A percentile compares a stretch with the other conserved stretches of the same genome.
Conservation (phyloP, 2,797 vertebrate genomes). For the Alauda arvensis region DNA sequence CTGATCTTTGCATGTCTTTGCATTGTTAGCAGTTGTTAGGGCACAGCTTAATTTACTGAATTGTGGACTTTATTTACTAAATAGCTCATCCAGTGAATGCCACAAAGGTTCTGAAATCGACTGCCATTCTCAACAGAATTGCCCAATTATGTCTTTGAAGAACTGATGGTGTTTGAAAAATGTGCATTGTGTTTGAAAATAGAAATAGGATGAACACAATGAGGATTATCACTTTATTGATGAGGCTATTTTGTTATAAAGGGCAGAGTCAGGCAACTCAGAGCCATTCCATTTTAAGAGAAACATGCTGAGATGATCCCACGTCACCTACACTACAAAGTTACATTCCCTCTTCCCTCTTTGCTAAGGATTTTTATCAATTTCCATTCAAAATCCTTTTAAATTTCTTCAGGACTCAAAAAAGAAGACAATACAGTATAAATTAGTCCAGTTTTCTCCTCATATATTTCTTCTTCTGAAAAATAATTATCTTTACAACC, state of each 20-base stretch:
- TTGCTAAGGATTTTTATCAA: background rate
- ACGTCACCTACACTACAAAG: background rate
- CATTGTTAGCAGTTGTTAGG: background rate
- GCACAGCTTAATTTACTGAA: background rate
- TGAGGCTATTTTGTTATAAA: background rate
- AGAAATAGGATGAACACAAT: background rate
- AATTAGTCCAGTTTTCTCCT: background rate
- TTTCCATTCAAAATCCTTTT: background rate
- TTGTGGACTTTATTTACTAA: background rate
- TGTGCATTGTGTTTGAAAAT: background rate
- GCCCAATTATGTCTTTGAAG: background rate
- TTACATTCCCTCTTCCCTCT: background rate
- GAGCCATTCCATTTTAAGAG: background rate
- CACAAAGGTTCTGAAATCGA: background rate
- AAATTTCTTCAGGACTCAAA: background rate
- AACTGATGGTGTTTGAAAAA: background rate
- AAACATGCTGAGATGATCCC: background rate
- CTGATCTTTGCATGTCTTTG: background rate
- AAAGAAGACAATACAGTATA: background rate
- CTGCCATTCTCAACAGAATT: background rate
- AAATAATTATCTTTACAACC: background rate
- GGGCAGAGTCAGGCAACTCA: background rate
- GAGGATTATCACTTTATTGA: background rate
- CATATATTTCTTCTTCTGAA: background rate
- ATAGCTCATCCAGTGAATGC: background rate